Evolutionary conservation across 1,140 invertebrate genomes (phyloP), one percentile per base, ranked within the genome.

Genomic region (Hestina assimilis): DNA sequence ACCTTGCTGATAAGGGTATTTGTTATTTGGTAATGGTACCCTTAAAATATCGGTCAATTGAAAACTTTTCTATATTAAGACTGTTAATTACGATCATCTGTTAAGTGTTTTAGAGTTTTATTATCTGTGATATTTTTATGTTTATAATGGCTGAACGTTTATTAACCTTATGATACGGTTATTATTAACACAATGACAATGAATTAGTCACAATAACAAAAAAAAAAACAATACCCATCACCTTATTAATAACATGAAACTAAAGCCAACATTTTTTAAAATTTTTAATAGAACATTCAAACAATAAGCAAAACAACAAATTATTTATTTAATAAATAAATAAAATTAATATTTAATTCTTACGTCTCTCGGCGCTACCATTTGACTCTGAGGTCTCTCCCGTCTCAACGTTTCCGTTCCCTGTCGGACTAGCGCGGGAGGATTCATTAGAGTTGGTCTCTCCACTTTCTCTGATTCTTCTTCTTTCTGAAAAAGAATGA

Each of bases 381-480:
- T 48, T 24, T 82, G 81, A 19, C 78, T 83, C 9, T 75, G 75
- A 2, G 84, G 84, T 28, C 82, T 56, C 4, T 85, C 82, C 2
- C 80, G 52, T 0, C 82, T 59, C 11, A 87, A 40, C 2, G 84
- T 87, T 46, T 87, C 84, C 1, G 84, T 87, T 4, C 79, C 84
- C 35, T 87, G 84, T 8, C 84, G 64, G 3, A 87, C 79, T 0
- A 87, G 62, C 12, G 71, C 63, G 0, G 83, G 82, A 0, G 75
- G 69, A 29, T 69, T 57, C 23, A 60, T 29, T 14, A 72, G 23
- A 1, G 48, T 61, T 0, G 72, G 58, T 24, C 63, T 67, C 9
- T 69, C 48, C 5, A 46, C 29, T 46, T 59, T 72, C 3, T 69
- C 64, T 11, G 41, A 17, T 26, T 61, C 59, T 5, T 68, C 64